Percentiles rank a stretch among this genome's conserved stretches.
phyloP scores from a whole-genome alignment of 2,888 invertebrate genomes.

The Entomobrya multifasciata region DNA sequence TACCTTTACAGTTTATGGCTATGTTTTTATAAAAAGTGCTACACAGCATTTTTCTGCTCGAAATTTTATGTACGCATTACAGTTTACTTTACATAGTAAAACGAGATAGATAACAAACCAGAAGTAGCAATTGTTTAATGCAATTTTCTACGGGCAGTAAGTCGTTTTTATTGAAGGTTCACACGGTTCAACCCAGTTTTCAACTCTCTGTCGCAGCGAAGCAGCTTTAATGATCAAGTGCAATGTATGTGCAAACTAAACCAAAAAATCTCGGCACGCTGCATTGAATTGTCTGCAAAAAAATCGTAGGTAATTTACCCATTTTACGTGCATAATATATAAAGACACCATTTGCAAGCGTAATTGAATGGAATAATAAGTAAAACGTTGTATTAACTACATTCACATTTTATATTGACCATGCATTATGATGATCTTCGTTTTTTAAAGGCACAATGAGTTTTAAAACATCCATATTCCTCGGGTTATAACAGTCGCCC shows the following conservation, averaged over 20 bases:
- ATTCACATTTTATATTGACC: too few relatives aligned
- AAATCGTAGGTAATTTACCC: slow-evolving; percentile 20
- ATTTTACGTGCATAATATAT: slow-evolving; percentile 8
- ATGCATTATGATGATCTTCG: background rate
- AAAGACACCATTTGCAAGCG: slow-evolving; percentile 16
- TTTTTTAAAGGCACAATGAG: background rate
- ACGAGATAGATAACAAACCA: slow-evolving; percentile 7
- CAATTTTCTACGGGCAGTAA: slow-evolving; percentile 58
- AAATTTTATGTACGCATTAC: background rate
- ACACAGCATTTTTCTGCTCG: too few relatives aligned
- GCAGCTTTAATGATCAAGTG: slow-evolving; percentile 18
- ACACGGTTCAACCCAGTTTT: slow-evolving; percentile 73
- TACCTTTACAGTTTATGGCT: background rate
- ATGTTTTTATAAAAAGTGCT: background rate
- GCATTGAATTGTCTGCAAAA: slow-evolving; percentile 22
- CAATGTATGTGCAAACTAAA: slow-evolving; percentile 48
- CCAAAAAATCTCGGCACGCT: slow-evolving; percentile 9
- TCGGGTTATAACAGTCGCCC: background rate
- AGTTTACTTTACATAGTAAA: background rate
- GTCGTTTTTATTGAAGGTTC: slow-evolving; percentile 66
- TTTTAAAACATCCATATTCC: too few relatives aligned
- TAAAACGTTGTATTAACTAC: slow-evolving; percentile 13
- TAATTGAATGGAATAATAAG: slow-evolving; percentile 63
- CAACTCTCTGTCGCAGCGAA: slow-evolving; percentile 15
- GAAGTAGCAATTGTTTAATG: slow-evolving; percentile 42